A percentile compares a stretch with the other conserved stretches of the same genome.
Evolutionary conservation across 2,113 vertebrate genomes (phyloP).

Genomic region (Corvus cornix): DNA sequence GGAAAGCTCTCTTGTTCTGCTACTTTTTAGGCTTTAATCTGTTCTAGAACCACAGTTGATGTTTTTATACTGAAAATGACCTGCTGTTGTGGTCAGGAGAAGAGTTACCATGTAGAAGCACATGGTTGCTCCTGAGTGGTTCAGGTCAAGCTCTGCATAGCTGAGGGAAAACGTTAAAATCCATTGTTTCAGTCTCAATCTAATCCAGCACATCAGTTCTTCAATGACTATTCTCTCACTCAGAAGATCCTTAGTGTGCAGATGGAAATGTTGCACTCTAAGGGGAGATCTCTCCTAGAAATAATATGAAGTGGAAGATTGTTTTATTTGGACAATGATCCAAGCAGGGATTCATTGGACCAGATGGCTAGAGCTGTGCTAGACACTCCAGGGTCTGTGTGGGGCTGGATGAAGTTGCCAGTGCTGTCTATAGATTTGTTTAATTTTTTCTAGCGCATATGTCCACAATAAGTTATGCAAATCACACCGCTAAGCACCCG

Average conservation of each 20-base stretch:
- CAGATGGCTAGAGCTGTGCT: neutral
- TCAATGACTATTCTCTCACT: neutral
- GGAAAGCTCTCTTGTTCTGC: neutral
- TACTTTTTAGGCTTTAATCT: neutral
- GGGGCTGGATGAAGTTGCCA: neutral
- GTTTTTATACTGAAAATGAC: neutral
- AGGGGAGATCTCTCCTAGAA: neutral
- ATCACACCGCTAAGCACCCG: neutral
- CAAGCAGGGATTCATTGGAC: neutral
- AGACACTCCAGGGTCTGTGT: neutral
- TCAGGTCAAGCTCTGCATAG: neutral
- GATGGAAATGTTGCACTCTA: neutral
- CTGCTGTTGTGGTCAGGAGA: neutral
- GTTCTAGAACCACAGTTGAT: neutral
- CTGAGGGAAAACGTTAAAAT: neutral
- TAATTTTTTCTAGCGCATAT: neutral
- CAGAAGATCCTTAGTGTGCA: neutral
- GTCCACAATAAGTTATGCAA: neutral
- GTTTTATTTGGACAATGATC: neutral
- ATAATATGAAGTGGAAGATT: neutral
- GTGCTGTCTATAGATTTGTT: neutral
- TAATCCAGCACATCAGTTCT: neutral
- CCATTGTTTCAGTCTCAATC: neutral
- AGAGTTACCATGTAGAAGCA: neutral
- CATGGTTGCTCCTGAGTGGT: neutral